Conservation (phyloP, 2,888 invertebrate genomes). For the Oligia latruncula region DNA sequence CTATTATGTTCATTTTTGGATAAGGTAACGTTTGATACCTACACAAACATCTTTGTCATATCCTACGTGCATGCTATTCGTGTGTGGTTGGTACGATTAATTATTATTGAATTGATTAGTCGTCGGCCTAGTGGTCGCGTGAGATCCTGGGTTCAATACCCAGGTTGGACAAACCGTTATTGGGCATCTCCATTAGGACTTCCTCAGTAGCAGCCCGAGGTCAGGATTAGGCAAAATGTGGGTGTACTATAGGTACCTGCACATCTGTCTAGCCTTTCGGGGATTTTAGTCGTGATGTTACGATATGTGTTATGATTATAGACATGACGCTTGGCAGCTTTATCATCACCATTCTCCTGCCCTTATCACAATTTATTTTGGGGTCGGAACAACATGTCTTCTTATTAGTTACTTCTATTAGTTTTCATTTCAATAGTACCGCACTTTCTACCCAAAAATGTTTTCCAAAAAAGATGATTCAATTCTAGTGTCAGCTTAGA, state of each 20-base stretch:
- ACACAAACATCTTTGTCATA: neutral
- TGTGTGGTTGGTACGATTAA: neutral
- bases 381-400: neutral
- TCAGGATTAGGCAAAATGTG: neutral
- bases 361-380: neutral
- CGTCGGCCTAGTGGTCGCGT: neutral
- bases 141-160: neutral
- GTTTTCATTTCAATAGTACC: neutral
- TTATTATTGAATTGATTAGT: neutral
- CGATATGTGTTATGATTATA: neutral
- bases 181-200: too few species aligned
- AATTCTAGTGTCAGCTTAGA: too few species aligned
- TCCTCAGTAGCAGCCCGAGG: neutral
- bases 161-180: neutral
- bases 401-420: neutral
- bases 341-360: neutral
- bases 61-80: neutral
- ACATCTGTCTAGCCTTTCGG: neutral
- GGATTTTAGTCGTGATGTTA: neutral
- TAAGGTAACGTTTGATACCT: neutral
- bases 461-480: neutral
- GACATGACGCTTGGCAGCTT: neutral
- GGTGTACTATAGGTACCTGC: neutral
- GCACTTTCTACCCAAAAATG: neutral
- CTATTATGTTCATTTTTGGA: conserved; percentile 11